Percentiles rank a stretch among this genome's conserved stretches.
Conservation (phyloP, 2,113 vertebrate species). For the Camelus bactrianus region DNA sequence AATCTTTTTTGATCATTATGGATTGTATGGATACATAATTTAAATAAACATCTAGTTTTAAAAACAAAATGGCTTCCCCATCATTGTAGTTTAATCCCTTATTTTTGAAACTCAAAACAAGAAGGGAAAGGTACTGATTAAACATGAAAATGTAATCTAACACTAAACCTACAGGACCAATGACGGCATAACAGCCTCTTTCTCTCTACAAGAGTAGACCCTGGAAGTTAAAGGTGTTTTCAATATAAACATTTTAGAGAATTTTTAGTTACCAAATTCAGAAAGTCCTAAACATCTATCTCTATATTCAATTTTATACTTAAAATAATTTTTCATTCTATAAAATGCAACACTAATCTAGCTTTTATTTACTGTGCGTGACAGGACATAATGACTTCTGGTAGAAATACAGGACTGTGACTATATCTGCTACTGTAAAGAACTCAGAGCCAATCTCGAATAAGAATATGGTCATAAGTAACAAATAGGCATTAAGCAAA, state of each 20-base stretch:
- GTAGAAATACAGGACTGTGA: background rate
- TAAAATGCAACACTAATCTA: background rate
- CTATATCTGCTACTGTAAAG: background rate
- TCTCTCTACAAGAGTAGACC: background rate
- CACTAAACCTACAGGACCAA: background rate
- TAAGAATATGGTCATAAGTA: background rate
- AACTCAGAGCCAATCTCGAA: background rate
- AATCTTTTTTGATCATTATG: background rate
- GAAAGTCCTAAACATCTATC: background rate
- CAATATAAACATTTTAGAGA: background rate
- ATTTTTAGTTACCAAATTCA: background rate
- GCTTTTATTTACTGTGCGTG: background rate
- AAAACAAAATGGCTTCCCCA: background rate
- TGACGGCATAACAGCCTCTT: background rate
- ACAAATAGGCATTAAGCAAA: background rate
- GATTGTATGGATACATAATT: background rate
- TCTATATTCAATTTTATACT: background rate
- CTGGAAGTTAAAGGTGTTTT: background rate
- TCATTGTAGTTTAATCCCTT: background rate
- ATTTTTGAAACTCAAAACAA: background rate
- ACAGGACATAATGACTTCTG: background rate
- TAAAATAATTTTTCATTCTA: background rate
- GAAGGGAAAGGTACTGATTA: background rate
- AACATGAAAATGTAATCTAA: background rate
- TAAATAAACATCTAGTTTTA: background rate